Percentiles rank a stretch among this genome's conserved stretches.
These are phyloP conservation scores for Strigamia transsilvanica DNA, from an alignment of 2,888 invertebrate genomes.

Conservation along the genomic window DNA sequence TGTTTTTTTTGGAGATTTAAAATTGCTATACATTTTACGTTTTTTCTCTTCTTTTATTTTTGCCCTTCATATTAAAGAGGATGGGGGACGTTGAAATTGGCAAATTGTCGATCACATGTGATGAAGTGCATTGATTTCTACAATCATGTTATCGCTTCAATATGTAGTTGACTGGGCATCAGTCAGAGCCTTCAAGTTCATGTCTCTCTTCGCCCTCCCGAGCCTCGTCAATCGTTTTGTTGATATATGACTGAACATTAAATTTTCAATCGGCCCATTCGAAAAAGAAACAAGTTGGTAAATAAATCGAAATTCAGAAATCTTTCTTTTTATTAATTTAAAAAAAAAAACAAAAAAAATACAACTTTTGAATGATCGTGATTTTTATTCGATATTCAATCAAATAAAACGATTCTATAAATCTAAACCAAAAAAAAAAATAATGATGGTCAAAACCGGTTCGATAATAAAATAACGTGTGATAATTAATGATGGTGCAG, in stretches of 20 bases:
- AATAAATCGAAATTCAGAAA: neutral
- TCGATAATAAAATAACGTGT: neutral
- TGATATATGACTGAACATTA: slow-evolving; percentile 15
- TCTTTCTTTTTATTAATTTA: too few relatives aligned
- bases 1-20: neutral
- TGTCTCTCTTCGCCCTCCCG: neutral
- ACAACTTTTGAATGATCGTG: too few relatives aligned
- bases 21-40: neutral
- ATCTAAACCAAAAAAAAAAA: neutral
- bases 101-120: neutral
- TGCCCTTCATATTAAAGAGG: neutral
- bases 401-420: too few relatives aligned
- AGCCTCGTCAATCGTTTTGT: neutral
- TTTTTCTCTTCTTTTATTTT: neutral
- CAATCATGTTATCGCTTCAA: slow-evolving; percentile 21
- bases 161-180: slow-evolving; percentile 17
- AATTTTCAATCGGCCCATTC: neutral
- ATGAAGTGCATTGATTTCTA: slow-evolving; percentile 8
- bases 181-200: neutral
- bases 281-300: neutral
- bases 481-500: neutral
- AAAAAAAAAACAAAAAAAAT: too few relatives aligned
- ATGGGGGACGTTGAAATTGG: neutral
- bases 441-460: neutral
- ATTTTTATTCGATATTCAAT: too few relatives aligned